Conservation (phyloP, 2,888 invertebrate species). For the Epinotia brunnichana region DNA sequence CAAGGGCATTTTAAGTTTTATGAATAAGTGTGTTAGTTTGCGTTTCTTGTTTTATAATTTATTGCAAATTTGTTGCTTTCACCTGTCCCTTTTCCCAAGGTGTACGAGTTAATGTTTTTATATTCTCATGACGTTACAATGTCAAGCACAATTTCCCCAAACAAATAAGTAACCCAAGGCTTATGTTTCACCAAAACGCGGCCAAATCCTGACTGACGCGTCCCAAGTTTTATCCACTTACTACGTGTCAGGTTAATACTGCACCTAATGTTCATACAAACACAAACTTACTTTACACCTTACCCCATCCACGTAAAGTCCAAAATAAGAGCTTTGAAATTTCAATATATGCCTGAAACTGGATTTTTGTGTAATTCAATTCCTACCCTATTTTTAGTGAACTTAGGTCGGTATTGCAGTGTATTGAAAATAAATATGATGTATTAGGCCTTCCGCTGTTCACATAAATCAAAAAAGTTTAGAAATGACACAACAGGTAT, state of each 20-base stretch:
- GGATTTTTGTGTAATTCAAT: background rate
- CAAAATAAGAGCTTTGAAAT: background rate
- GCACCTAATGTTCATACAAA: constrained; percentile 20
- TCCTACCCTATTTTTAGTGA: background rate
- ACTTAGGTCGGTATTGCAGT: constrained; percentile 45
- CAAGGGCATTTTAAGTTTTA: too few species aligned
- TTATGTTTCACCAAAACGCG: constrained; percentile 29
- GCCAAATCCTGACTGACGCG: constrained; percentile 37
- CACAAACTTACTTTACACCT: background rate
- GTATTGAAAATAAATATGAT: constrained; percentile 41
- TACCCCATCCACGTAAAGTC: constrained; percentile 11
- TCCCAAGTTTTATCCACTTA: constrained; percentile 37
- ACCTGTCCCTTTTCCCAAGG: background rate
- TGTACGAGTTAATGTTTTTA: background rate
- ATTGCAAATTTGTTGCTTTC: background rate
- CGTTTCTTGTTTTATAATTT: too few species aligned
- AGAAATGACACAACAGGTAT: constrained; percentile 63
- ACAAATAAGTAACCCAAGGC: constrained; percentile 8
- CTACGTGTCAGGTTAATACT: constrained; percentile 34
- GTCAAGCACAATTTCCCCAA: constrained; percentile 8
- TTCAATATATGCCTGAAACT: constrained; percentile 5
- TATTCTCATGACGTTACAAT: constrained; percentile 1
- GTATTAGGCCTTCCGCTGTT: constrained; percentile 44
- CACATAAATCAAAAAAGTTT: constrained; percentile 73
- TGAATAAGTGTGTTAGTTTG: too few species aligned